Percentiles rank a stretch among this genome's conserved stretches.
Conservation (phyloP, 2,888 invertebrate genomes). For the Luffia ferchaultella region DNA sequence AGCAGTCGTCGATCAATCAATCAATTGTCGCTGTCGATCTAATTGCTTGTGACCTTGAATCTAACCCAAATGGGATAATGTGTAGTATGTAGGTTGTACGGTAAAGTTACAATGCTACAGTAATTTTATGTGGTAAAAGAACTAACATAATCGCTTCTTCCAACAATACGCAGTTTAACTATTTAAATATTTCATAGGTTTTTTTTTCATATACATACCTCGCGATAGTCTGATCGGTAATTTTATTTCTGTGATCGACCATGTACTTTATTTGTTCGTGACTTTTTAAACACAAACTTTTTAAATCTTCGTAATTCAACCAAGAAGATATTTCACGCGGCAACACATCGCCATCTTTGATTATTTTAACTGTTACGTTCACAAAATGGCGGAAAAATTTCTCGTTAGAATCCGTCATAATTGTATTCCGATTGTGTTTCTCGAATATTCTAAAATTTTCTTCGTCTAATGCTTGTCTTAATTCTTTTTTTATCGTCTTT, state of each 20-base stretch:
- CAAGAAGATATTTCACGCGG: conserved; percentile 60
- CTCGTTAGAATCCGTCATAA: conserved; percentile 25
- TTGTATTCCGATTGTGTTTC: conserved; percentile 23
- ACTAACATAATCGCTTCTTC: no score
- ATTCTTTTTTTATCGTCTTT: conserved; percentile 63
- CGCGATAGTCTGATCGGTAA: conserved; percentile 29
- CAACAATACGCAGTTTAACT: no score
- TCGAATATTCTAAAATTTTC: conserved; percentile 31
- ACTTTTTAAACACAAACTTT: conserved; percentile 57
- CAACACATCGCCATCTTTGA: conserved; percentile 50
- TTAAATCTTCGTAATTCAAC: conserved; percentile 67
- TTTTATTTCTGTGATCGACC: conserved; percentile 39
- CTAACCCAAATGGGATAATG: no score
- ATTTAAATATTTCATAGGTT: no score
- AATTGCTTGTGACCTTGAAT: no score
- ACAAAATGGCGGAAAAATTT: conserved; percentile 46
- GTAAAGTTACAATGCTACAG: no score
- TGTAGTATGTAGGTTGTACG: no score
- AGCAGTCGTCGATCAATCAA: no score
- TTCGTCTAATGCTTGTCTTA: conserved; percentile 51
- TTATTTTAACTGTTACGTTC: conserved; percentile 63
- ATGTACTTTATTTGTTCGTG: conserved; percentile 46
- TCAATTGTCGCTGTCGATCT: no score
- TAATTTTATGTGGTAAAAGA: no score
- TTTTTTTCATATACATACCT: conserved; percentile 40